These are phyloP conservation scores for Chaenocephalus aceratus DNA, from an alignment of 2,113 vertebrate genomes.

Conservation along the genomic window DNA sequence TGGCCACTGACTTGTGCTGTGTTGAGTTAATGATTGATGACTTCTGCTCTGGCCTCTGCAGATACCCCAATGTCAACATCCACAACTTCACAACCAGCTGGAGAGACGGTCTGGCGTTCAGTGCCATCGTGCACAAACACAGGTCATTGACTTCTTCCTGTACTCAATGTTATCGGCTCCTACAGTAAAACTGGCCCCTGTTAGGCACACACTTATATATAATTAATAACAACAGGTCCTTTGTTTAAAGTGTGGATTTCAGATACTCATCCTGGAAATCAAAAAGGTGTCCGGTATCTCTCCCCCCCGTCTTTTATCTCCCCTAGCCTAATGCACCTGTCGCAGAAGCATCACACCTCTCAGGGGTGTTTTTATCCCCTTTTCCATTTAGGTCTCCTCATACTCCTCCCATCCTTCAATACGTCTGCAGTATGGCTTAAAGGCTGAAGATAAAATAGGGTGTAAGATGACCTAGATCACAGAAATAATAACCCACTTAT, in stretches of 20 bases:
- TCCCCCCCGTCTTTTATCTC: neutral
- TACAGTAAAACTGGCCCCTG: neutral
- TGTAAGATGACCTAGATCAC: conserved; percentile 81
- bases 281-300: conserved; percentile 16
- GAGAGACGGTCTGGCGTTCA: conserved; percentile 95
- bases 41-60: conserved; percentile 70
- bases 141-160: conserved; percentile 83
- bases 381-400: conserved; percentile 56
- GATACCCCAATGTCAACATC: conserved; percentile 94
- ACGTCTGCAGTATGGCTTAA: conserved; percentile 54
- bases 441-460: conserved; percentile 60
- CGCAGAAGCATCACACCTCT: conserved; percentile 26
- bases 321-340: conserved; percentile 25
- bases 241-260: conserved; percentile 6
- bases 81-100: conserved; percentile 98
- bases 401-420: conserved; percentile 34
- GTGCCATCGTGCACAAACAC: conserved; percentile 95
- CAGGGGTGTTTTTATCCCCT: conserved; percentile 33
- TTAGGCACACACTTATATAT: neutral
- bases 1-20: conserved; percentile 1
- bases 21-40: conserved; percentile 66
- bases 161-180: conserved; percentile 10
- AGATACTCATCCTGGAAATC: neutral
- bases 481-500: conserved; percentile 74
- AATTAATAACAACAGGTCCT: neutral